Percentiles rank a stretch among this genome's conserved stretches.
Evolutionary conservation across 2,888 invertebrate species (phyloP).

Genomic region (Eupeodes latifasciatus): DNA sequence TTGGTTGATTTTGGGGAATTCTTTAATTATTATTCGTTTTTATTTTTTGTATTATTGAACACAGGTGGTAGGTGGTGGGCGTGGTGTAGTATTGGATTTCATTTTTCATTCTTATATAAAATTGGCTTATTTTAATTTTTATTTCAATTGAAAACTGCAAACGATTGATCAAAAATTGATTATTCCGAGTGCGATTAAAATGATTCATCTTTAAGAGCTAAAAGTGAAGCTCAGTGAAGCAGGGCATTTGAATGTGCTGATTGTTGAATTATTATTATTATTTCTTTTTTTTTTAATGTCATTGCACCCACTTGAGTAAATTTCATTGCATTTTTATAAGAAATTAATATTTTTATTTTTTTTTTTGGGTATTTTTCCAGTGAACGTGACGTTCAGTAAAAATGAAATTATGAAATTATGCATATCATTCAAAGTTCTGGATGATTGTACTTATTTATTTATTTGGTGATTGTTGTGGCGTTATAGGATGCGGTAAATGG

Average conservation of each 20-base stretch:
- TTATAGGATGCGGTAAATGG: not conserved
- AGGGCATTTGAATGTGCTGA: conserved; percentile 43
- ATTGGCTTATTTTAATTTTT: not conserved
- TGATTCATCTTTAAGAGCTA: conserved; percentile 7
- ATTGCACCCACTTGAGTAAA: conserved; percentile 63
- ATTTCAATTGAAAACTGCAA: conserved; percentile 8
- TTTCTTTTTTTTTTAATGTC: conserved; percentile 44
- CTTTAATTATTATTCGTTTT: not conserved
- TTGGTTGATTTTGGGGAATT: not conserved
- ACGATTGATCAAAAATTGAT: conserved; percentile 23
- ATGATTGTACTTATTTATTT: conserved; percentile 8
- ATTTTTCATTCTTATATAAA: not conserved
- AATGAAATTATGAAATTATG: conserved; percentile 62
- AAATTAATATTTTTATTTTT: conserved; percentile 49
- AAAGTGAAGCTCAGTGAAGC: not conserved
- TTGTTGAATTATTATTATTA: conserved; percentile 52
- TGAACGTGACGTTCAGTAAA: conserved; percentile 72
- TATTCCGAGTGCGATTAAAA: conserved; percentile 16
- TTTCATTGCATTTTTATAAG: conserved; percentile 44
- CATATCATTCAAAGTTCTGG: conserved; percentile 47
- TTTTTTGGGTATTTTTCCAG: not conserved
- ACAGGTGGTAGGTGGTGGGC: conserved; percentile 13
- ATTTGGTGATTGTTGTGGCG: not conserved
- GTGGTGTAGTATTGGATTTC: not conserved
- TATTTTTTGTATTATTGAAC: not conserved